Evolutionary conservation across 1,140 invertebrate species (phyloP).

Genomic region (Panonychus citri): DNA sequence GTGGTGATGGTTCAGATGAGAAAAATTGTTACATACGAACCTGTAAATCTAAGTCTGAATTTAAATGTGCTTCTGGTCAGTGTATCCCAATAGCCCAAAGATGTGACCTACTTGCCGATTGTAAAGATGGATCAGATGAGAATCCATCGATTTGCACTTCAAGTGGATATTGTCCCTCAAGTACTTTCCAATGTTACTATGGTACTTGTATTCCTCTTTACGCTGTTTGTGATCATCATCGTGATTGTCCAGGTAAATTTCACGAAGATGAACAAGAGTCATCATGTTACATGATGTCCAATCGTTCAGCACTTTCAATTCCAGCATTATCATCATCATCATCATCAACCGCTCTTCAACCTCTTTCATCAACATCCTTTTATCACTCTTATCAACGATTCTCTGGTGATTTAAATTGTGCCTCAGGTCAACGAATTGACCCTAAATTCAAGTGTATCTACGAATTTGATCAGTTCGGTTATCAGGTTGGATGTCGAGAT

Average conservation of each 20-base stretch:
- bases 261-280: conserved; percentile 18
- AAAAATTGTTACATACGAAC: conserved; percentile 16
- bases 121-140: conserved; percentile 11
- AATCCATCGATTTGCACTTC: conserved; percentile 1
- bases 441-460: conserved; percentile 13
- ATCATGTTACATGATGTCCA: conserved; percentile 14
- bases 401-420: conserved; percentile 8
- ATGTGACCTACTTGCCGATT: conserved; percentile 15
- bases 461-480: conserved; percentile 17
- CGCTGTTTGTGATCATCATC: conserved; percentile 16
- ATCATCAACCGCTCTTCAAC: conserved; percentile 14
- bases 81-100: conserved; percentile 13
- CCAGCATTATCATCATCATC: conserved; percentile 11
- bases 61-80: conserved; percentile 15
- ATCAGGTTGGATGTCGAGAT: conserved; percentile 21
- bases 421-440: conserved; percentile 15
- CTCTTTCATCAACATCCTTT: conserved; percentile 8
- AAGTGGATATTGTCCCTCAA: conserved; percentile 13
- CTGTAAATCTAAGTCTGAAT: conserved; percentile 12
- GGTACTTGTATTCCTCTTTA: conserved; percentile 18
- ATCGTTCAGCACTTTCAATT: conserved; percentile 7
- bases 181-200: conserved; percentile 19
- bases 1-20: conserved; percentile 21
- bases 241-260: conserved; percentile 19
- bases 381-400: not conserved